Conservation (phyloP, 2,888 invertebrate species). For the Trichogramma dendrolimi region DNA sequence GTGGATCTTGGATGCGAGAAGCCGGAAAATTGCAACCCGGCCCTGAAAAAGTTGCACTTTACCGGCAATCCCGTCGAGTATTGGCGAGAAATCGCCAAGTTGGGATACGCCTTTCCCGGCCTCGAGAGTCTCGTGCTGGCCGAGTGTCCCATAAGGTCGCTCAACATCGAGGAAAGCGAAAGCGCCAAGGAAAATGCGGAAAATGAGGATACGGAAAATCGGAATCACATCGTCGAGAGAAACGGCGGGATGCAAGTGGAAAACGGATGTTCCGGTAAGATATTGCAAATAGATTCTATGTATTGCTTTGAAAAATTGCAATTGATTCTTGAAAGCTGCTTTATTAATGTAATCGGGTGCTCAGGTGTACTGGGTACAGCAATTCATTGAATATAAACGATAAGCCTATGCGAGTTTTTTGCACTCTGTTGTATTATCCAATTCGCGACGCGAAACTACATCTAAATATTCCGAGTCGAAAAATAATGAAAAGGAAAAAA, state of each 20-base stretch:
- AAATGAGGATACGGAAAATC: constrained; percentile 41
- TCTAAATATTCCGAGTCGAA: too few relatives aligned
- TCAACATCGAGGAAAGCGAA: constrained; percentile 44
- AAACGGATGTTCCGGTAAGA: constrained; percentile 20
- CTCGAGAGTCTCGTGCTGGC: constrained; percentile 81
- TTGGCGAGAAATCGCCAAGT: constrained; percentile 78
- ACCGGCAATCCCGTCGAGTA: constrained; percentile 81
- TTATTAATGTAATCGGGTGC: too few relatives aligned
- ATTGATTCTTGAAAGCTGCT: too few relatives aligned
- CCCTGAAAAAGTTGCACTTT: constrained; percentile 77
- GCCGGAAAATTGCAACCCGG: constrained; percentile 57
- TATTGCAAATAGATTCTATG: too few relatives aligned
- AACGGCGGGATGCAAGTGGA: constrained; percentile 22
- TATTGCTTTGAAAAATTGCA: too few relatives aligned
- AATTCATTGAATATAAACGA: too few relatives aligned
- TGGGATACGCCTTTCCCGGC: constrained; percentile 82
- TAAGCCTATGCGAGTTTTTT: too few relatives aligned
- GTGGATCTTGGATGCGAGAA: constrained; percentile 60
- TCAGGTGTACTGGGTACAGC: too few relatives aligned
- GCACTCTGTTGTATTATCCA: too few relatives aligned
- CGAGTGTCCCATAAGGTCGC: constrained; percentile 71
- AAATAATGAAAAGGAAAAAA: too few relatives aligned
- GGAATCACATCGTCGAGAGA: constrained; percentile 36
- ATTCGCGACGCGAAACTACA: too few relatives aligned
- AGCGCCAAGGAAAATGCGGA: constrained; percentile 27